Evolutionary conservation across 1,140 invertebrate species (phyloP), one percentile per base, ranked within the genome.

Genomic region (Papilio polyxenes): DNA sequence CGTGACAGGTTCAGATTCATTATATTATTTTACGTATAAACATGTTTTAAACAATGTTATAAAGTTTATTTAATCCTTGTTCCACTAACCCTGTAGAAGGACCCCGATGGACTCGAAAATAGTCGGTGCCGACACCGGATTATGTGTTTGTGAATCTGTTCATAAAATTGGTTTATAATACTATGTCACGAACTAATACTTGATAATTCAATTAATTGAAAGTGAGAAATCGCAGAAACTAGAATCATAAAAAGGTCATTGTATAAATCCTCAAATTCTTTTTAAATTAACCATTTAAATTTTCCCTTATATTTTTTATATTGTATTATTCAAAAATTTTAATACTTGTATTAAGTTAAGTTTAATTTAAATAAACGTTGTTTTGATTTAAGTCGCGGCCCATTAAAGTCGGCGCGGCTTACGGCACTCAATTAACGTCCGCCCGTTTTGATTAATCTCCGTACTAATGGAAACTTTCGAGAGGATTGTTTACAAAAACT

Each of bases 401-500:
- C 78, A 80, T 69, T 80, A 80, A 80, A 80, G 78, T 80, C 78
- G 49, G 40, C 59, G 78, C 78, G 77, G 77, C 77, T 79, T 80
- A 80, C 78, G 78, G 78, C 78, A 69, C 78, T 80, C 59, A 69
- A 80, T 69, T 80, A 80, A 80, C 78, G 78, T 80, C 78, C 59
- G 78, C 59, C 62, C 78, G 44, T 62, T 69, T 80, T 80, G 78
- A 80, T 80, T 80, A 79, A 79, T 79, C 77, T 59, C 77, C 77
- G 56, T 65, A 79, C 77, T 56, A 79, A 37, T 79, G 77, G 59
- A 79, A 79, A 79, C 53, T 79, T 79, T 79, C 77, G n/a, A 40
- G 23, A 56, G 77, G 77, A 79, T 65, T 79, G 53, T 79, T 79
- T 62, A 79, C 31, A 44, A 77, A 77, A 77, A 77, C 75, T 77